Evolutionary conservation across 2,113 vertebrate genomes (phyloP).

Genomic region (Rhea americana): DNA sequence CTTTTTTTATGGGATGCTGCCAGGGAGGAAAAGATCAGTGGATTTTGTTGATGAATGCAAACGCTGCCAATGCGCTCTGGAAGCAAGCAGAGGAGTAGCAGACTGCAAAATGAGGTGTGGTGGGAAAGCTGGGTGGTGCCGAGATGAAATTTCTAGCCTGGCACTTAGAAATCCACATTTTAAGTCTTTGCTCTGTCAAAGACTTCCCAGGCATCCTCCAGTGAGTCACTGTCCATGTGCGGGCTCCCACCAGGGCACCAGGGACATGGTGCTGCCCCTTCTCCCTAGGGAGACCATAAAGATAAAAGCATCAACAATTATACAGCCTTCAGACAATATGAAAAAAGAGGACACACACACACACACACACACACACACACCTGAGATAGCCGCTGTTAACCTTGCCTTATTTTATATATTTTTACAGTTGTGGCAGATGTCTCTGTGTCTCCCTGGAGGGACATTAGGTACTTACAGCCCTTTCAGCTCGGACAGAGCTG

Average conservation of each 20-base stretch:
- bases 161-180: not conserved
- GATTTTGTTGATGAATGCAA: not conserved
- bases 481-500: slow-evolving; percentile 17
- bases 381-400: slow-evolving; percentile 25
- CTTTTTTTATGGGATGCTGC: not conserved
- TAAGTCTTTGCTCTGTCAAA: not conserved
- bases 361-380: not conserved
- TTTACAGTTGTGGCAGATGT: slow-evolving; percentile 39
- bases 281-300: not conserved
- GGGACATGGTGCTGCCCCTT: not conserved
- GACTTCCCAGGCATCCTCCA: not conserved
- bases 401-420: slow-evolving; percentile 37
- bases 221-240: not conserved
- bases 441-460: slow-evolving; percentile 18
- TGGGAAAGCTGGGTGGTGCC: not conserved
- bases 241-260: fast-evolving
- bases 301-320: not conserved
- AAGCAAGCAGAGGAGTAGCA: not conserved
- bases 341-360: not conserved
- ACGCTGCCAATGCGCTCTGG: not conserved
- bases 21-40: not conserved
- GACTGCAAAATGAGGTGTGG: not conserved
- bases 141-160: not conserved
- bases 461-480: not conserved
- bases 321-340: not conserved